phyloP scores from a whole-genome alignment of 2,888 invertebrate genomes.

The Arrhopalites spinosus region DNA sequence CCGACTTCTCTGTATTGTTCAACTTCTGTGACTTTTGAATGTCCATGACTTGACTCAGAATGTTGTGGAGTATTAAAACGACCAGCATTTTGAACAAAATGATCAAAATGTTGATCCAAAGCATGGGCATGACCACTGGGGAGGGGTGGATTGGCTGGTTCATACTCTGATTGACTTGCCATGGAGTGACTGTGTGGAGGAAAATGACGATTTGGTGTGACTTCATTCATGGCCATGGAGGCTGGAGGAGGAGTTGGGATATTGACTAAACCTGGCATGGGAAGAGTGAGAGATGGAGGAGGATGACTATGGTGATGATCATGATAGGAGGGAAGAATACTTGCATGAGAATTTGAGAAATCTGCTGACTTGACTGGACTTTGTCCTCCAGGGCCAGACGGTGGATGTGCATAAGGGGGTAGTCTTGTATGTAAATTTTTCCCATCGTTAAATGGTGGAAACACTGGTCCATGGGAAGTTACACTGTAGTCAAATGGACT shows the following conservation, averaged over 20 bases:
- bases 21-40: not conserved
- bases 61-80: conserved; percentile 27
- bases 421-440: too few relatives aligned
- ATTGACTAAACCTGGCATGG: conserved; percentile 46
- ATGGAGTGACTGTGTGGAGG: conserved; percentile 55
- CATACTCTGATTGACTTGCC: conserved; percentile 52
- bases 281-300: conserved; percentile 33
- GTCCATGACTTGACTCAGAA: not conserved
- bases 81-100: conserved; percentile 45
- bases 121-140: conserved; percentile 45
- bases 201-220: conserved; percentile 46
- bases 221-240: conserved; percentile 43
- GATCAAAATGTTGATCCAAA: conserved; percentile 42
- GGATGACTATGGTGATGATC: not conserved
- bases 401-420: not conserved
- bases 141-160: conserved; percentile 55
- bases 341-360: conserved; percentile 24
- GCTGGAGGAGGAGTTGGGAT: conserved; percentile 47
- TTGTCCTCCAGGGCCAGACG: not conserved
- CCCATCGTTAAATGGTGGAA: too few relatives aligned
- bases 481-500: not conserved
- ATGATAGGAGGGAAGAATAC: not conserved
- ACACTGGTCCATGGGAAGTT: too few relatives aligned
- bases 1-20: too few relatives aligned
- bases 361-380: conserved; percentile 23